Percentiles rank a stretch among this genome's conserved stretches.
phyloP scores from a whole-genome alignment of 1,140 invertebrate genomes.

The Colletes gigas region DNA sequence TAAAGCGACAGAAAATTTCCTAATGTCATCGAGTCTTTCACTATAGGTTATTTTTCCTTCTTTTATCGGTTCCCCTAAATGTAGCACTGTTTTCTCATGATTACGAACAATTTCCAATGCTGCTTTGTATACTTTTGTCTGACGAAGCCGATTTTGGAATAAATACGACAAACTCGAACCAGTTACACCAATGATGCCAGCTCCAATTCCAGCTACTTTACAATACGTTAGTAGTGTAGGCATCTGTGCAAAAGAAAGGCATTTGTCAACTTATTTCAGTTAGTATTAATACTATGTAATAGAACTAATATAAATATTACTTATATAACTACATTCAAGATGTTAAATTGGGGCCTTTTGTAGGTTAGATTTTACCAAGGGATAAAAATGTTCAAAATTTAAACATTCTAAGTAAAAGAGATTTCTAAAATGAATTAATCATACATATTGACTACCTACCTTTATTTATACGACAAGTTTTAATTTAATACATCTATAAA shows the following conservation, averaged over 20 bases:
- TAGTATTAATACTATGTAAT: neutral
- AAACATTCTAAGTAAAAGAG: neutral
- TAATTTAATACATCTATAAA: neutral
- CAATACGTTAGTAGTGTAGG: neutral
- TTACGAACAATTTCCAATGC: conserved; percentile 48
- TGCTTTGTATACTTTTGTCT: conserved; percentile 47
- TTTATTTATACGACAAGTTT: neutral
- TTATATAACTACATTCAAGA: neutral
- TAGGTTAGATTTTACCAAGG: conserved; percentile 16
- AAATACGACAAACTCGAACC: conserved; percentile 12
- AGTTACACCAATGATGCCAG: neutral
- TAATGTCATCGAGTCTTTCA: conserved; percentile 23
- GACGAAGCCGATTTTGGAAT: conserved; percentile 33
- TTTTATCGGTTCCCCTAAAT: conserved; percentile 67
- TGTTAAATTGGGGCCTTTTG: neutral
- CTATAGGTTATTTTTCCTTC: conserved; percentile 39
- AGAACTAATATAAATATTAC: neutral
- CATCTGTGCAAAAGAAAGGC: conserved; percentile 33
- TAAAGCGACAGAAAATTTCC: conserved; percentile 54
- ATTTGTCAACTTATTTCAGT: neutral
- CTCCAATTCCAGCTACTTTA: conserved; percentile 37
- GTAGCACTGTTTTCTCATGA: conserved; percentile 53
- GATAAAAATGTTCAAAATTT: neutral
- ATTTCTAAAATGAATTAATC: neutral
- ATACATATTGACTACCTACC: neutral